These are phyloP conservation scores for Perizoma flavofasciatum DNA, from an alignment of 2,888 invertebrate species.

Conservation along the genomic window DNA sequence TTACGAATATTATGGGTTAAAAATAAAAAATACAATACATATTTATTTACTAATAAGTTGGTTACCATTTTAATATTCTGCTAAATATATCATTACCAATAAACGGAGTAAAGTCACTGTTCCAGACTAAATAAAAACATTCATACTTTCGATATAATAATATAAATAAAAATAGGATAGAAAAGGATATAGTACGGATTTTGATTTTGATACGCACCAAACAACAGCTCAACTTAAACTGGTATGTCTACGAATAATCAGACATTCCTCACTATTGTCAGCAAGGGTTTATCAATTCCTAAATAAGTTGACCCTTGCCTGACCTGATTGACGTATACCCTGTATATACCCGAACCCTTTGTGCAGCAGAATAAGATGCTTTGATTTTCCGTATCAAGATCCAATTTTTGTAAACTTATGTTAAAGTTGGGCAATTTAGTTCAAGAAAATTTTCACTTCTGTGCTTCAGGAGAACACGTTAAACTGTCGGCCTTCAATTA, in stretches of 20 bases:
- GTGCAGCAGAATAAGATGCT: conserved; percentile 33
- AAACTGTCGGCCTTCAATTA: too few species aligned
- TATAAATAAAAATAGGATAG: too few species aligned
- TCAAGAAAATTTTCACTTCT: too few species aligned
- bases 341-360: conserved; percentile 2
- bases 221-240: conserved; percentile 30
- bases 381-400: conserved; percentile 31
- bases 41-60: too few species aligned
- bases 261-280: conserved; percentile 39
- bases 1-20: too few species aligned
- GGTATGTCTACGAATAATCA: conserved; percentile 43
- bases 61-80: too few species aligned
- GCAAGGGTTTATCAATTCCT: conserved; percentile 69
- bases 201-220: conserved; percentile 9
- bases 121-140: too few species aligned
- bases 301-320: conserved; percentile 63
- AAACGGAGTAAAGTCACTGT: too few species aligned
- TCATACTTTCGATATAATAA: too few species aligned
- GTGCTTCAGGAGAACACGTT: too few species aligned
- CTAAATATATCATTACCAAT: too few species aligned
- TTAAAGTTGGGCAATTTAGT: conserved; percentile 1
- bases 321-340: conserved; percentile 30
- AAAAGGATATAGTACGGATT: neutral
- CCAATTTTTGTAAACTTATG: conserved; percentile 15
- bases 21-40: too few species aligned